Evolutionary conservation across 2,888 invertebrate genomes (phyloP), one percentile per base, ranked within the genome.

Genomic region (Lycaena phlaeas): DNA sequence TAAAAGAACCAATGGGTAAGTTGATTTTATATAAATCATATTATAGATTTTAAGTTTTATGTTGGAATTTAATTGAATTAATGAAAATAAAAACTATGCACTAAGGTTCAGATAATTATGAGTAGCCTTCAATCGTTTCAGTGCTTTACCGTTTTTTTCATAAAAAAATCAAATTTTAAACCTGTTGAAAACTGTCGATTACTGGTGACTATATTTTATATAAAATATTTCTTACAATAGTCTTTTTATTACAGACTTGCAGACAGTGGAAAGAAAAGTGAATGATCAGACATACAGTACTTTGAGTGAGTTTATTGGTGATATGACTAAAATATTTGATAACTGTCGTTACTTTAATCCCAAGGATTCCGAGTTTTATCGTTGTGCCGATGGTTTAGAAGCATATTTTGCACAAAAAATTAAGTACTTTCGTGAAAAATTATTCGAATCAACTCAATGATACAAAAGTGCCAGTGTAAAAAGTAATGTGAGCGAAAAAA

Each of bases 341-440:
- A 99, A 99, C 82, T 98, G 98, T 87, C 92, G 98, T 52, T 95
- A 96, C 69, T 98, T 97, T 84, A 98, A 98, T 82, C 95, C 96
- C 44, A 93, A 94, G 65, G 96, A 96, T 72, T 96, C 97, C 11
- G 94, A 95, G 47, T 97, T 97, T 82, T 97, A 94, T 84, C 93
- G 96, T 64, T 97, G 97, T 85, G 98, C 98, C 14, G 97, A 97
- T 71, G 92, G 94, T 40, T 87, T 98, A 49, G 98, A 98, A 85
- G 93, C 94, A 45, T 97, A 93, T 77, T 98, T 98, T 87, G 95
- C 95, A 69, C 93, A 94, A 82, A 96, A 95, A 87, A 93, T 96
- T 52, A 94, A 94, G 84, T 89, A 89, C 75, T 89, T 95, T 70
- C 89, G 95, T 60, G 94, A 95, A 85, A 94, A 91, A 77, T 87